Evolutionary conservation across 2,888 invertebrate species (phyloP).

Genomic region (Byasa hedistus): DNA sequence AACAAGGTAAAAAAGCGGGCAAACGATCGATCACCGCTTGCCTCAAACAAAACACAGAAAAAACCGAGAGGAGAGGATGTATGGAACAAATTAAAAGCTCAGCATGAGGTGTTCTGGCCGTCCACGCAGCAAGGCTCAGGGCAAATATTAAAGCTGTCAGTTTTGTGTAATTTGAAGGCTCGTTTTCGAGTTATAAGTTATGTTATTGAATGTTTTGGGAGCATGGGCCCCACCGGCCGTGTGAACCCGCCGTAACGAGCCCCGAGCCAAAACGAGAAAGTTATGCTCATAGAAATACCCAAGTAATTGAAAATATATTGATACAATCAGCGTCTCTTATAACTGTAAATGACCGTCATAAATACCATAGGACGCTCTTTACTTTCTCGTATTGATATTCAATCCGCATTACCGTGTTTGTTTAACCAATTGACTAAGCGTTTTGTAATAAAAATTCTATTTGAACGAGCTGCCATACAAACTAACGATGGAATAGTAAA

Average conservation of each 20-base stretch:
- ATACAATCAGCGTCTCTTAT: slow-evolving; percentile 56
- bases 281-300: slow-evolving; percentile 44
- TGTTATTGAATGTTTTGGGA: slow-evolving; percentile 74
- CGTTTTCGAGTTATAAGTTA: slow-evolving; percentile 72
- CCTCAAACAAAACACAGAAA: slow-evolving; percentile 72
- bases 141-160: slow-evolving; percentile 79
- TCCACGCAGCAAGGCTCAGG: slow-evolving; percentile 56
- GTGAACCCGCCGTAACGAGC: slow-evolving; percentile 59
- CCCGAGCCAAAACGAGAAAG: slow-evolving; percentile 51
- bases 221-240: slow-evolving; percentile 53
- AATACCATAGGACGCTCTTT: slow-evolving; percentile 46
- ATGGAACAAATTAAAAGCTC: slow-evolving; percentile 79
- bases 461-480: slow-evolving; percentile 47
- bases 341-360: slow-evolving; percentile 47
- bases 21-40: slow-evolving; percentile 74
- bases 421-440: slow-evolving; percentile 43
- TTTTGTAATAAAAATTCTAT: slow-evolving; percentile 49
- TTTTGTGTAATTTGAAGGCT: slow-evolving; percentile 75
- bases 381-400: slow-evolving; percentile 45
- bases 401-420: slow-evolving; percentile 45
- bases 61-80: slow-evolving; percentile 71
- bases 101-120: slow-evolving; percentile 68
- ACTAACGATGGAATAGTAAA: slow-evolving; percentile 47
- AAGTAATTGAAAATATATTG: slow-evolving; percentile 58
- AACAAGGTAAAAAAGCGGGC: slow-evolving; percentile 74